Evolutionary conservation across 2,113 vertebrate species (phyloP).

Genomic region (Ranitomeya variabilis): DNA sequence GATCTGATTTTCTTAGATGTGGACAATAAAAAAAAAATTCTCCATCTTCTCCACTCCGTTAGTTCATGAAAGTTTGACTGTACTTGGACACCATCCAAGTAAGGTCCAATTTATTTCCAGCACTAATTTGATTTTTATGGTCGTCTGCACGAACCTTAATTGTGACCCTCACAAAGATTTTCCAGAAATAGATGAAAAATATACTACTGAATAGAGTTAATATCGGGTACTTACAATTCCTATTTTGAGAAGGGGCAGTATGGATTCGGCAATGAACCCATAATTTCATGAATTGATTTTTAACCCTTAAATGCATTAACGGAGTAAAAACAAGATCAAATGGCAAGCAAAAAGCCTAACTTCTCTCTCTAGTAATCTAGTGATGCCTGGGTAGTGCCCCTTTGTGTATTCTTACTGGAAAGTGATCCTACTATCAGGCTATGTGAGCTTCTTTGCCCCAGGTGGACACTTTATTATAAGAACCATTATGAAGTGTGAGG

Average conservation of each 20-base stretch:
- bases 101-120: too few species aligned
- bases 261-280: neutral
- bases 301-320: neutral
- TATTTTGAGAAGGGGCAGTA: neutral
- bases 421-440: neutral
- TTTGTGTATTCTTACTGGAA: neutral
- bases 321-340: neutral
- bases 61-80: too few species aligned
- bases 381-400: neutral
- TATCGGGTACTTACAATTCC: neutral
- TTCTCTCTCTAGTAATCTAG: neutral
- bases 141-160: too few species aligned
- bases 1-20: too few species aligned
- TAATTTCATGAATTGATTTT: neutral
- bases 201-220: neutral
- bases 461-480: constrained; percentile 15
- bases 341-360: neutral
- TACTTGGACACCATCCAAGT: too few species aligned
- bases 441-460: neutral
- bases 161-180: too few species aligned
- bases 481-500: neutral
- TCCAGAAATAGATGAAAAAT: neutral
- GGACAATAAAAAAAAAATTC: too few species aligned
- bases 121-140: too few species aligned
- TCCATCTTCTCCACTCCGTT: too few species aligned